Percentiles rank a stretch among this genome's conserved stretches.
Evolutionary conservation across 2,888 invertebrate genomes (phyloP).

Genomic region (Uropetala carovei): DNA sequence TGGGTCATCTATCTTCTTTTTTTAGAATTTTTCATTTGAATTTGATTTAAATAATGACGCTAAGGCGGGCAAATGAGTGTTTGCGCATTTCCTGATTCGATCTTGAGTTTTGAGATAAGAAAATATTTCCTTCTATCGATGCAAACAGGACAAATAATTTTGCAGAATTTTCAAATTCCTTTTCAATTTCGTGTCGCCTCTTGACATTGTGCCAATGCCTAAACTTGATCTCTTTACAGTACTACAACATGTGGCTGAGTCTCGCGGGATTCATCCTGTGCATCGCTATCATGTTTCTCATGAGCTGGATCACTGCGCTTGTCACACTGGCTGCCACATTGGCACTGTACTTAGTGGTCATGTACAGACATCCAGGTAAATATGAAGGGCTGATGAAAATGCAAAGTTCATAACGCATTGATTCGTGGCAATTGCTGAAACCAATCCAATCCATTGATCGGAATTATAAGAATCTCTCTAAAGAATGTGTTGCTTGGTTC

Average conservation of each 20-base stretch:
- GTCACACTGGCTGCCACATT: constrained; percentile 75
- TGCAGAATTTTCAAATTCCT: too few relatives aligned
- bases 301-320: constrained; percentile 77
- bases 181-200: not conserved
- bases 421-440: too few relatives aligned
- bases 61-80: too few relatives aligned
- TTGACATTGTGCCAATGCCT: not conserved
- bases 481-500: too few relatives aligned
- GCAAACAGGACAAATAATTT: not conserved
- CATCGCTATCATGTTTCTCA: constrained; percentile 77
- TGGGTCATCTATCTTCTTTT: too few relatives aligned
- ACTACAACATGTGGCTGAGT: constrained; percentile 76
- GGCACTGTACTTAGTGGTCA: constrained; percentile 77
- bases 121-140: not conserved
- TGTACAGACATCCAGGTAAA: constrained; percentile 78
- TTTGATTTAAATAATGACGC: too few relatives aligned
- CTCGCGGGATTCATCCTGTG: constrained; percentile 74
- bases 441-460: too few relatives aligned
- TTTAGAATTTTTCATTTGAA: too few relatives aligned
- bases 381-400: not conserved
- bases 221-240: constrained; percentile 70
- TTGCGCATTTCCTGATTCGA: not conserved
- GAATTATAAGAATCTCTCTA: too few relatives aligned
- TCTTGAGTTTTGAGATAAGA: not conserved
- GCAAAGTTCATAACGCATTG: too few relatives aligned